Evolutionary conservation across 1,140 invertebrate genomes (phyloP), one percentile per base, ranked within the genome.

Genomic region (Acromyrmex echinatior): DNA sequence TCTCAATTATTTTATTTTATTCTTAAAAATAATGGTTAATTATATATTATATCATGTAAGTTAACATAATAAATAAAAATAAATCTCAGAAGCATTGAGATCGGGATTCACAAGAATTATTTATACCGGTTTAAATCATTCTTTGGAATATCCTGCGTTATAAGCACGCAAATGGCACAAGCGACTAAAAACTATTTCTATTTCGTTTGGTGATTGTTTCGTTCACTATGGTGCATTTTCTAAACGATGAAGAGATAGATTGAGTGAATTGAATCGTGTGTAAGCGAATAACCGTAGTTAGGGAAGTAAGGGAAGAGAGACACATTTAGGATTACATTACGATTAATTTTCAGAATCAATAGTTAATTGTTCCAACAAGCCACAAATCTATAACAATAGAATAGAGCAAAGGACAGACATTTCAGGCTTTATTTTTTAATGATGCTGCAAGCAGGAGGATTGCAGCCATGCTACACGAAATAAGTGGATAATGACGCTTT

Each of bases 131-230:
- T 71, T 21, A 21, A 45, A 81, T 31, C n/a, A 21, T 63, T 49
- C 1, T 58, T 71, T 73, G 51, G 31, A 45, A 81, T 73, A 58
- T 81, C 7, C 18, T 63, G 35, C 56, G 71, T 62, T 86, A 80
- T 66, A 49, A 88, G 53, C 87, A 73, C 66, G 66, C 68, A 62
- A 90, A 45, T 74, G 35, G 74, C 12, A 82, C 35, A 78, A 63
- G 80, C 88, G 63, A 35, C 51, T 90, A 65, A 51, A 86, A 91
- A 90, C 86, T 90, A 91, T 91, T 91, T 91, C 89, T 91, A 90
- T 91, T 91, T 91, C 89, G 86, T 91, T 88, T 77, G 87, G 56
- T 86, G n/a, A 63, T 78, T 85, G 28, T 51, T 39, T 76, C 58
- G 31, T 45, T 87, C n/a, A 60, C 66, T 80, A 25, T 60, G 58